Conservation (phyloP, 2,113 vertebrate genomes). For the Salvelinus namaycush region DNA sequence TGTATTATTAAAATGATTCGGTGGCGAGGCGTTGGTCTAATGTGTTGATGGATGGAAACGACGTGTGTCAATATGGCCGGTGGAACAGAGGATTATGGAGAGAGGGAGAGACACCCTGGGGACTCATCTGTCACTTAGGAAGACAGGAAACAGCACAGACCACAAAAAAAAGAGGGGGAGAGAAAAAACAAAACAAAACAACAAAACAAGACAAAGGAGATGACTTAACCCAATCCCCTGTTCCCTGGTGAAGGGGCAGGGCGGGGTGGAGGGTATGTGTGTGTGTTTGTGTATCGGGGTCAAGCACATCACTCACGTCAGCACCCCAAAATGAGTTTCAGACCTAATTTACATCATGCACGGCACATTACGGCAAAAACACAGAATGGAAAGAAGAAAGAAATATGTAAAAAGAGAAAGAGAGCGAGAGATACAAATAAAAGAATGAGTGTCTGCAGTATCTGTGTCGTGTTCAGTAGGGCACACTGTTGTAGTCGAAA, state of each 20-base stretch:
- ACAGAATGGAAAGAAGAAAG: no score
- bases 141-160: conserved; percentile 7
- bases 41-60: conserved; percentile 10
- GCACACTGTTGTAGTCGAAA: no score
- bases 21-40: not conserved
- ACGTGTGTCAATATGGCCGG: not conserved
- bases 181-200: not conserved
- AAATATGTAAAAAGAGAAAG: not conserved
- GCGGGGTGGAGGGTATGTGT: not conserved
- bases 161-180: not conserved
- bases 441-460: no score
- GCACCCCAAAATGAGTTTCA: conserved; percentile 2
- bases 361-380: no score
- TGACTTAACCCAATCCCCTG: not conserved
- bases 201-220: conserved; percentile 15
- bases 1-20: conserved; percentile 5
- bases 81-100: conserved; percentile 6
- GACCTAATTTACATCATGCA: not conserved
- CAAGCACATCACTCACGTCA: conserved; percentile 2
- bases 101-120: not conserved
- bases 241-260: not conserved
- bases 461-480: no score
- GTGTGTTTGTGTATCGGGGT: conserved; percentile 1
- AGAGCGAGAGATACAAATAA: not conserved
- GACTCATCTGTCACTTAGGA: conserved; percentile 8